A percentile compares a stretch with the other conserved stretches of the same genome.
These are phyloP conservation scores for Danio choprae DNA, from an alignment of 2,797 vertebrate species.

Conservation along the genomic window DNA sequence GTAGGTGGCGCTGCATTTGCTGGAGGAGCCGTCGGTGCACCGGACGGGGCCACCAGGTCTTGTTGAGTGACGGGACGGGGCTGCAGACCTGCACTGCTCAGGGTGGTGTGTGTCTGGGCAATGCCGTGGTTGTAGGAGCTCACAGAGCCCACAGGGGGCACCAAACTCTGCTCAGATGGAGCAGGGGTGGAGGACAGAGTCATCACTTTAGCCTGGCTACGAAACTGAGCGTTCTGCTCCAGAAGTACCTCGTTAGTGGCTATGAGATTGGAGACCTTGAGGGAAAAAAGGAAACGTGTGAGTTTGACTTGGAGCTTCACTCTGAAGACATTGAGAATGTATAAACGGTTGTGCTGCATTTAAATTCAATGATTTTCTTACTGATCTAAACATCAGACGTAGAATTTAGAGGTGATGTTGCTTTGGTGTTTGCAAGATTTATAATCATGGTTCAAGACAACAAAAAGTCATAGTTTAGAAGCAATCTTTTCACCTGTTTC, in stretches of 20 bases:
- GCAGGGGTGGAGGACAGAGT: slow-evolving; percentile 90
- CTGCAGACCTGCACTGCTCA: slow-evolving; percentile 94
- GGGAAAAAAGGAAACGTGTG: slow-evolving; percentile 6
- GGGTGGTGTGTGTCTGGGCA: slow-evolving; percentile 96
- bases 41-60: slow-evolving; percentile 87
- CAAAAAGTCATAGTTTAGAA: too few relatives aligned
- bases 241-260: slow-evolving; percentile 98
- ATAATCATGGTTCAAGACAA: background rate
- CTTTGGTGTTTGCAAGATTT: background rate
- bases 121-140: slow-evolving; percentile 97
- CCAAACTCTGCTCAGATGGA: slow-evolving; percentile 89
- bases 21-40: slow-evolving; percentile 83
- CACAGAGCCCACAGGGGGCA: slow-evolving; percentile 87
- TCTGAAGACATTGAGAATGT: background rate
- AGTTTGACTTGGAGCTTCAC: background rate
- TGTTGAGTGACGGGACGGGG: slow-evolving; percentile 91
- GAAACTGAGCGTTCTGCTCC: slow-evolving; percentile 97
- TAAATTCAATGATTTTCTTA: background rate
- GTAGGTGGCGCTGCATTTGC: slow-evolving; percentile 85
- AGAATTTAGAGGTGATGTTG: background rate
- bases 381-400: too few relatives aligned
- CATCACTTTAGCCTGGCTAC: slow-evolving; percentile 95
- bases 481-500: slow-evolving; percentile 87
- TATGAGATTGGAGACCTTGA: slow-evolving; percentile 90
- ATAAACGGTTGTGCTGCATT: background rate